Percentiles rank a stretch among this genome's conserved stretches.
Evolutionary conservation across 2,113 vertebrate species (phyloP).

Genomic region (human (Homo sapiens)): DNA sequence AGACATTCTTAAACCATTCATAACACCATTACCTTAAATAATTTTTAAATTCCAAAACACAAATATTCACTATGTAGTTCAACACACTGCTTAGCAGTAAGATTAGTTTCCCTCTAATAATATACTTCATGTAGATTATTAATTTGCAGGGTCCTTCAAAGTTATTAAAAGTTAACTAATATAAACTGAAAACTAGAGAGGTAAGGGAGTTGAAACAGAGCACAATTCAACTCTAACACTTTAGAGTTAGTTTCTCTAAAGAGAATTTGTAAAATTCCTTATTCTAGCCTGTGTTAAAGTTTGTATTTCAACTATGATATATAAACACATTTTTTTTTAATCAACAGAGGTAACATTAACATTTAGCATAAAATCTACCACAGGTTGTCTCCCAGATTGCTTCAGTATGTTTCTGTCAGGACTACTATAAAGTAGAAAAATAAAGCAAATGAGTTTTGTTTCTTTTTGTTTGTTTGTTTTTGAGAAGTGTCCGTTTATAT

Average conservation of each 20-base stretch:
- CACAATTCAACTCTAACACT: slow-evolving; percentile 16
- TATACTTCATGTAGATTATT: slow-evolving; percentile 43
- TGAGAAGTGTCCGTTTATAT: neutral
- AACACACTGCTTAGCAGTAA: slow-evolving; percentile 12
- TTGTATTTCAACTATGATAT: slow-evolving; percentile 36
- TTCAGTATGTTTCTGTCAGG: slow-evolving; percentile 14
- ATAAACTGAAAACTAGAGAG: slow-evolving; percentile 46
- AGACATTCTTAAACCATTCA: slow-evolving; percentile 68
- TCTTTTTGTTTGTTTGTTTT: neutral
- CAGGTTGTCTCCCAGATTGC: slow-evolving; percentile 43
- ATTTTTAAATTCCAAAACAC: slow-evolving; percentile 67
- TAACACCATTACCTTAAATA: slow-evolving; percentile 35
- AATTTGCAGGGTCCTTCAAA: slow-evolving; percentile 50
- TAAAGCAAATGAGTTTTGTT: neutral
- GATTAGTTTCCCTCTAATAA: slow-evolving; percentile 73
- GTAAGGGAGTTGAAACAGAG: neutral
- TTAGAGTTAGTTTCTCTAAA: slow-evolving; percentile 30
- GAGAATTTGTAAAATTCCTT: slow-evolving; percentile 26
- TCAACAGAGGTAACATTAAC: slow-evolving; percentile 18
- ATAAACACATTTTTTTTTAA: slow-evolving; percentile 34
- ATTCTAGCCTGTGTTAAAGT: slow-evolving; percentile 44
- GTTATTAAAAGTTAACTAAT: slow-evolving; percentile 49
- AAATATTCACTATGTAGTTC: slow-evolving; percentile 66
- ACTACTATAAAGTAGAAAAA: slow-evolving; percentile 32
- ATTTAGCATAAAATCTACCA: slow-evolving; percentile 59